Evolutionary conservation across 1,140 invertebrate species (phyloP).

Genomic region (Ostrea edulis): DNA sequence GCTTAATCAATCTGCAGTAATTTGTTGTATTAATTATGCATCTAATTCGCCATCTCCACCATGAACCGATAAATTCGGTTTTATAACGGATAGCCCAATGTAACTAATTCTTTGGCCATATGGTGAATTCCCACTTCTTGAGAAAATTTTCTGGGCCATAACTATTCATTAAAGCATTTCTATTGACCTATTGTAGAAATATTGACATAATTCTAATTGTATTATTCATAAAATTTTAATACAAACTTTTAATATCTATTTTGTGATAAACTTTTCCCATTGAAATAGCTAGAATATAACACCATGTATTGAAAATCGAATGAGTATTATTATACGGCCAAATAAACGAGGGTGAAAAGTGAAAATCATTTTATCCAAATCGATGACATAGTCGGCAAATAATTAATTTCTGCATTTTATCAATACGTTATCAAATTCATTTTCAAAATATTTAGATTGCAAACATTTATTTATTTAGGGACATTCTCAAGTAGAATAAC

Average conservation of each 20-base stretch:
- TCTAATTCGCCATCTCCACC: conserved; percentile 44
- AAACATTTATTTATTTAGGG: conserved; percentile 19
- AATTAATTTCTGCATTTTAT: conserved; percentile 36
- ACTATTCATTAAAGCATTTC: conserved; percentile 33
- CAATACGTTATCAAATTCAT: conserved; percentile 37
- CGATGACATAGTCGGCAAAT: conserved; percentile 27
- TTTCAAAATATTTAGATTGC: conserved; percentile 34
- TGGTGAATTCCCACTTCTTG: conserved; percentile 57
- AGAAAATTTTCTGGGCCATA: conserved; percentile 40
- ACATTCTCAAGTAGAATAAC: conserved; percentile 25
- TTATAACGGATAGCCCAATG: conserved; percentile 26
- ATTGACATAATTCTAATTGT: conserved; percentile 51
- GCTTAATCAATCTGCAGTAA: conserved; percentile 50
- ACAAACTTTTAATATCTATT: conserved; percentile 32
- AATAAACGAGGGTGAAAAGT: conserved; percentile 28
- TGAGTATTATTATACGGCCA: conserved; percentile 19
- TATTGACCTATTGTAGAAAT: conserved; percentile 55
- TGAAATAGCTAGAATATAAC: conserved; percentile 26
- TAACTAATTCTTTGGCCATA: conserved; percentile 54
- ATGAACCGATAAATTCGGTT: conserved; percentile 4
- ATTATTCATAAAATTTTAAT: conserved; percentile 19
- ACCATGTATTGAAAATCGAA: conserved; percentile 34
- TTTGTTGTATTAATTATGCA: conserved; percentile 61
- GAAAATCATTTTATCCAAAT: conserved; percentile 32
- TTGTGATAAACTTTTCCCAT: conserved; percentile 16